Base-by-base conservation (phyloP, 2,797 vertebrate species). In the Spea hammondii region DNA sequence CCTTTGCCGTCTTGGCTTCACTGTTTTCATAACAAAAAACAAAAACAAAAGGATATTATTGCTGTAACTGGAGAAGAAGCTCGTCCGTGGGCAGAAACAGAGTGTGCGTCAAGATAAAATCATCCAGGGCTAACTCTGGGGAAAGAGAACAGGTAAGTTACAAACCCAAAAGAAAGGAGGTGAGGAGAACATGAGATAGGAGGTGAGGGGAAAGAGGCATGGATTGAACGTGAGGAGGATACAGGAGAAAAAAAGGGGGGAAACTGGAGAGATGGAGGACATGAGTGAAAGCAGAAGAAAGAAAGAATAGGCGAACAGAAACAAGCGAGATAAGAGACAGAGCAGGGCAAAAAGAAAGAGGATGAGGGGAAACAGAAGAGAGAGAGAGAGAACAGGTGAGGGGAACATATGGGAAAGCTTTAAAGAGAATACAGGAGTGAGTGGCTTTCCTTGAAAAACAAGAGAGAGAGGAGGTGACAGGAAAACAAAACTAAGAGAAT, bases 61-160 rank as follows among this genome's bases (percentile, higher is more conserved):
- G 95, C 78, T 97, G 94, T 79, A 98, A 91, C 83, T 96, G 92
- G 83, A 96, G 95, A 88, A 97, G 95, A 83, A 98, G 94, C 89
- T 92, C 93, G 89, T 98, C 96, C 1, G 95, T 93, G 46, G 96
- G 93, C 89, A 98, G 90, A 92, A 98, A 98, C 87, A 98, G 94
- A 69, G 95, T 96, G 87, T 98, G 97, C 11, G 96, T 98, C 91
- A 98, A 90, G 88, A 98, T 94, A 76, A 98, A 95, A 90, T 98
- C 96, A 82, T 98, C 97, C 88, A 98, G 90, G 79, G 98, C 89
- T 44, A 92, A 91, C 84, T 97, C 96, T 93, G 79, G 44, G 74
- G 79, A 59, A 59, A 4, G 11, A 59, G 10, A 59, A 12, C 55
- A 59, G 55, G 55, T 59, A 13, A 59, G 55, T 32, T 32, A 32